Percentiles rank a stretch among this genome's conserved stretches.
These are phyloP conservation scores for Allobates femoralis DNA, from an alignment of 2,797 vertebrate species.

Conservation along the genomic window DNA sequence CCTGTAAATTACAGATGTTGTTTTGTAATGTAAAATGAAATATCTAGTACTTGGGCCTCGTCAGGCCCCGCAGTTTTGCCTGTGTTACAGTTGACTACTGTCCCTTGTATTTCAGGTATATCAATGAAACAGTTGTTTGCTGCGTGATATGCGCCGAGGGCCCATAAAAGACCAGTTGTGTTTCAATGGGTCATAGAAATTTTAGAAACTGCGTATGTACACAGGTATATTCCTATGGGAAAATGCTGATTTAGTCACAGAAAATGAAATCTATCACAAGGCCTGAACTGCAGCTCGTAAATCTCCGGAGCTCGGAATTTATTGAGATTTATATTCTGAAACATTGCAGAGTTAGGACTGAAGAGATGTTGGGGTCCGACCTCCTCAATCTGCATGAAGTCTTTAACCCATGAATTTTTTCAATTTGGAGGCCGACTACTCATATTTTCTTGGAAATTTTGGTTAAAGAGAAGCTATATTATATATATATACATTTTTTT, in stretches of 20 bases:
- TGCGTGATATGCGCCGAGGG: constrained; percentile 25
- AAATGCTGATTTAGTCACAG: constrained; percentile 59
- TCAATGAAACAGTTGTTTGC: constrained; percentile 59
- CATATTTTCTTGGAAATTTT: neutral
- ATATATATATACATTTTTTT: neutral
- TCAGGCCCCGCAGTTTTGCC: neutral
- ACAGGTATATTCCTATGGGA: constrained; percentile 47
- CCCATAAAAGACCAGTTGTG: constrained; percentile 55
- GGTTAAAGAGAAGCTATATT: too few species aligned
- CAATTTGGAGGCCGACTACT: neutral
- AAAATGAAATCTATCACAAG: constrained; percentile 56
- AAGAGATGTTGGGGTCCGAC: constrained; percentile 40
- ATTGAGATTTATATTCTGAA: constrained; percentile 45
- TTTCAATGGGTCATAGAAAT: constrained; percentile 60
- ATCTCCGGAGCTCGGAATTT: constrained; percentile 42
- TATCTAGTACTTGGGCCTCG: constrained; percentile 19
- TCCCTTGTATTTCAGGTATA: constrained; percentile 55
- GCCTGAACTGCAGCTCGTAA: constrained; percentile 54
- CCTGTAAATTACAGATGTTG: constrained; percentile 46
- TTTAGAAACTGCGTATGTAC: constrained; percentile 49
- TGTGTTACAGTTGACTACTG: constrained; percentile 51
- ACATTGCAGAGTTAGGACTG: constrained; percentile 17
- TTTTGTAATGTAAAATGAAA: constrained; percentile 56
- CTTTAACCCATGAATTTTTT: neutral
- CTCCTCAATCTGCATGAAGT: constrained; percentile 8